Evolutionary conservation across 1,140 invertebrate species (phyloP).

Genomic region (Panulirus ornatus): DNA sequence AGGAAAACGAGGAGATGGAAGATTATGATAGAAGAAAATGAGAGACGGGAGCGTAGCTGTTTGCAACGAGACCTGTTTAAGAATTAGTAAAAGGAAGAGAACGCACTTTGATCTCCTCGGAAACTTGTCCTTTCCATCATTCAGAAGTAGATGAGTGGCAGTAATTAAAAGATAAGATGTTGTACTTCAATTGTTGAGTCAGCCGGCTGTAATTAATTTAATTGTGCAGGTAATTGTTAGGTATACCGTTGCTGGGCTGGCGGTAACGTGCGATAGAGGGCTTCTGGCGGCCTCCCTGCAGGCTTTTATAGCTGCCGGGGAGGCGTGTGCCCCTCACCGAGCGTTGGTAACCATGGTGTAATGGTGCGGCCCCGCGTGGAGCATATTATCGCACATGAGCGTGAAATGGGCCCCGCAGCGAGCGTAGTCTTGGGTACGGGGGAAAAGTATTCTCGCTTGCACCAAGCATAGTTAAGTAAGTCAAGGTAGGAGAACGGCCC

Average conservation of each 20-base stretch:
- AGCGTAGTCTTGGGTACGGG: background rate
- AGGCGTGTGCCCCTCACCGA: background rate
- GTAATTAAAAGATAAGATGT: slow-evolving; percentile 33
- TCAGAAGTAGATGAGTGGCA: background rate
- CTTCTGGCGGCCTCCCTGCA: background rate
- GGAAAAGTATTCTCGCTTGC: background rate
- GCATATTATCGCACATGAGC: background rate
- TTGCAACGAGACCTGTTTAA: too few relatives aligned
- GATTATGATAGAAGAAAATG: background rate
- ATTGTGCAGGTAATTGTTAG: slow-evolving; percentile 44
- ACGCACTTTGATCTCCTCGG: too few relatives aligned
- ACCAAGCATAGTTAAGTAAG: background rate
- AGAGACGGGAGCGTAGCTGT: too few relatives aligned
- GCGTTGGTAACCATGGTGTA: background rate
- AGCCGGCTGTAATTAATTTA: slow-evolving; percentile 37
- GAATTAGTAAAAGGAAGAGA: too few relatives aligned
- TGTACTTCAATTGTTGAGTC: slow-evolving; percentile 8
- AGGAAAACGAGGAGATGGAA: background rate
- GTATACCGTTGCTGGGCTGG: slow-evolving; percentile 4
- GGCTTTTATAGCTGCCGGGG: background rate
- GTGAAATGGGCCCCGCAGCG: background rate
- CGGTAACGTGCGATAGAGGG: background rate
- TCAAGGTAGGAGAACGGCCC: background rate
- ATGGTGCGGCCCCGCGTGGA: too few relatives aligned
- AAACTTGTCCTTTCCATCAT: background rate